Evolutionary conservation across 1,140 invertebrate genomes (phyloP).

Genomic region (Lepidurus apus): DNA sequence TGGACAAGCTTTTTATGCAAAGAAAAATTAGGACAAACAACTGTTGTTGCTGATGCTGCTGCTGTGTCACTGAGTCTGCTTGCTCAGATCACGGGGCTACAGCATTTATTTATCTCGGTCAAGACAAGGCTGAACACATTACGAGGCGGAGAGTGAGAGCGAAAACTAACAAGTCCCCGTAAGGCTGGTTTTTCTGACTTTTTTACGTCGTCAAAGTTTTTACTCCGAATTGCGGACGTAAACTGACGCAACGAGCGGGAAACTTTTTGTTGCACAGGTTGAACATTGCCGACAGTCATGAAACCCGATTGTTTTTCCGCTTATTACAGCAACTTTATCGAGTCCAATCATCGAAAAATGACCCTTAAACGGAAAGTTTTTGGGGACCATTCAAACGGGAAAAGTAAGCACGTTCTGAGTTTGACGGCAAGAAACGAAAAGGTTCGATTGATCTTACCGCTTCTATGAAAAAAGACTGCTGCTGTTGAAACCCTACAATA

Average conservation of each 20-base stretch:
- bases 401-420: neutral
- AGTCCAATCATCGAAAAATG: neutral
- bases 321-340: neutral
- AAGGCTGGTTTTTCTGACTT: no score
- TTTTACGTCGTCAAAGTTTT: no score
- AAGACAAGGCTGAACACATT: neutral
- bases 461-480: neutral
- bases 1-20: neutral
- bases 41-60: no score
- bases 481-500: neutral
- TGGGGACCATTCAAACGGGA: neutral
- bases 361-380: neutral
- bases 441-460: constrained; percentile 8
- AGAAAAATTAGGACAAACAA: no score
- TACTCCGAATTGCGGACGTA: neutral
- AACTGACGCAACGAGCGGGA: neutral
- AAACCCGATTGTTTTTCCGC: neutral
- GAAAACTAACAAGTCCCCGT: no score
- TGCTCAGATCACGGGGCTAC: neutral
- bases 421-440: neutral
- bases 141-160: no score
- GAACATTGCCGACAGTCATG: neutral
- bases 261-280: neutral
- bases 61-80: no score
- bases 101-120: constrained; percentile 9